These are phyloP conservation scores for Rhopalosiphum maidis DNA, from an alignment of 1,140 invertebrate species.

Conservation along the genomic window DNA sequence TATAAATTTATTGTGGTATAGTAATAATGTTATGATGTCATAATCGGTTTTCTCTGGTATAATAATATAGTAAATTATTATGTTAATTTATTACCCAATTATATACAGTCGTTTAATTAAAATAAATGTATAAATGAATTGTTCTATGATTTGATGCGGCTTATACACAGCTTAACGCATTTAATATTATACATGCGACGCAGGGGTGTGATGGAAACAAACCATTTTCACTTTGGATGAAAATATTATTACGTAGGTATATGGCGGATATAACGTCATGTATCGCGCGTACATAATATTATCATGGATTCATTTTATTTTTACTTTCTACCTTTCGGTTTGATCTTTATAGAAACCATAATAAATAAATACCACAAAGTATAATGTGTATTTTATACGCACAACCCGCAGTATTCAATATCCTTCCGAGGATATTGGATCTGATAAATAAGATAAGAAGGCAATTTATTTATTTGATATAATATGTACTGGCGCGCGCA, in stretches of 20 bases:
- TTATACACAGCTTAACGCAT: neutral
- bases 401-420: neutral
- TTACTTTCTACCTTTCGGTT: neutral
- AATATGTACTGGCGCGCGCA: neutral
- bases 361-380: neutral
- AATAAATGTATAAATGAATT: neutral
- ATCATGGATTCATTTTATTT: neutral
- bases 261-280: neutral
- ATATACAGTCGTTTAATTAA: neutral
- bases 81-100: neutral
- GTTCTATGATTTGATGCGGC: slow-evolving; percentile 1
- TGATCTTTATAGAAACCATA: neutral
- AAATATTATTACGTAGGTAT: neutral
- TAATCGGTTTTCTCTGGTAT: neutral
- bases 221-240: slow-evolving; percentile 1
- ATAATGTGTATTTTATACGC: neutral
- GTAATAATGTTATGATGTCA: neutral
- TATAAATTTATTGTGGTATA: neutral
- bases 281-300: neutral
- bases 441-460: neutral
- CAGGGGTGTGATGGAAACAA: neutral
- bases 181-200: neutral
- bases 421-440: neutral
- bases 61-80: neutral
- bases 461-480: slow-evolving; percentile 15